Percentiles rank a stretch among this genome's conserved stretches.
phyloP scores from a whole-genome alignment of 2,888 invertebrate species.

The Disparrhopalites patrizii region DNA sequence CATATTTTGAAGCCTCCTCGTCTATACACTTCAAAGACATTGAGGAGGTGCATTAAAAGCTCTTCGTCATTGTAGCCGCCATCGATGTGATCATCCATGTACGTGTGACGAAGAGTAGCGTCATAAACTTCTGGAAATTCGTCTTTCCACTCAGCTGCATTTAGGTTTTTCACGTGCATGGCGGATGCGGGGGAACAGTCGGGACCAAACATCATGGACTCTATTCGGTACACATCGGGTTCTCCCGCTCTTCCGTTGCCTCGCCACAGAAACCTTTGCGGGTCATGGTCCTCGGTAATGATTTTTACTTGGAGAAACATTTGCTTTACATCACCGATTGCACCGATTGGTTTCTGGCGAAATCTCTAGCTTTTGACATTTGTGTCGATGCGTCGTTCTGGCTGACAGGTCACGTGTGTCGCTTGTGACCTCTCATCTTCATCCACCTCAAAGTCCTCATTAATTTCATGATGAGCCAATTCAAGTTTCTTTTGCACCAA shows the following conservation, averaged over 20 bases:
- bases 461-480: too few relatives aligned
- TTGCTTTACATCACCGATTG: not conserved
- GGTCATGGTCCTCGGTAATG: not conserved
- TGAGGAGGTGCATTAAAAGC: too few relatives aligned
- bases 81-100: too few relatives aligned
- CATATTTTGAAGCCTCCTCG: not conserved
- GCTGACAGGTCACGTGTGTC: too few relatives aligned
- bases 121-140: not conserved
- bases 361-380: too few relatives aligned
- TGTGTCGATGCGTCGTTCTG: too few relatives aligned
- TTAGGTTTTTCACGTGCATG: conserved; percentile 7
- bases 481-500: too few relatives aligned
- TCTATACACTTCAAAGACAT: too few relatives aligned
- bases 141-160: not conserved
- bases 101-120: too few relatives aligned
- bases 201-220: conserved; percentile 7
- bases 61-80: too few relatives aligned
- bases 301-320: not conserved
- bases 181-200: conserved; percentile 12
- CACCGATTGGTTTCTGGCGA: not conserved
- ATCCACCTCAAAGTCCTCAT: too few relatives aligned
- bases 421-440: too few relatives aligned
- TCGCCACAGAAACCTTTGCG: not conserved
- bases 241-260: not conserved
- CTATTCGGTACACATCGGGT: not conserved